Evolutionary conservation across 2,113 vertebrate genomes (phyloP).

Genomic region (Sapajus apella): DNA sequence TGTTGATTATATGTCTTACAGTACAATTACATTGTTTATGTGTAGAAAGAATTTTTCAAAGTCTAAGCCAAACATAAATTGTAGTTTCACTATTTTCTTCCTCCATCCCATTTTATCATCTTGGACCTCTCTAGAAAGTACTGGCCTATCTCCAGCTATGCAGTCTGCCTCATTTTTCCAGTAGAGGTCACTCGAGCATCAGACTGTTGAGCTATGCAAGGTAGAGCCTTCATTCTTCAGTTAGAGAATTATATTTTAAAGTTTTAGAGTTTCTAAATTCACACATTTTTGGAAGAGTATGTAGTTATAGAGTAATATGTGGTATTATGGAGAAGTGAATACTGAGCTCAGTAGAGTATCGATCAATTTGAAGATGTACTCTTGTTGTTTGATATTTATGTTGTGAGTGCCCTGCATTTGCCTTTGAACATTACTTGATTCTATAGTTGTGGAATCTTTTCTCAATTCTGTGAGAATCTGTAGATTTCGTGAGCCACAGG

Average conservation of each 20-base stretch:
- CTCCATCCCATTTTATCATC: background rate
- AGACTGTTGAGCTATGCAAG: background rate
- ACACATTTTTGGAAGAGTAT: conserved; percentile 11
- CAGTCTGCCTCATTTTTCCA: conserved; percentile 5
- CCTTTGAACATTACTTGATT: conserved; percentile 15
- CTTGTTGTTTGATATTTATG: conserved; percentile 17
- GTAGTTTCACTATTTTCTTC: background rate
- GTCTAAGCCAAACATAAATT: background rate
- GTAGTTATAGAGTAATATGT: background rate
- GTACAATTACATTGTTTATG: background rate
- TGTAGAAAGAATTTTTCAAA: conserved; percentile 19
- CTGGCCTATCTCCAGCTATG: background rate
- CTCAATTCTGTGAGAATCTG: background rate
- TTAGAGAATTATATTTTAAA: background rate
- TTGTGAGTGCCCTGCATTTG: conserved; percentile 26
- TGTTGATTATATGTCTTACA: background rate
- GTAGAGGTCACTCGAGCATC: conserved; percentile 55
- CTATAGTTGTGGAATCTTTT: conserved; percentile 37
- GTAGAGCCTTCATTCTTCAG: background rate
- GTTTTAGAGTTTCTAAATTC: conserved; percentile 4
- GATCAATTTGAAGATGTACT: background rate
- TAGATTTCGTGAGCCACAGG: conserved; percentile 6
- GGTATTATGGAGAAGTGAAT: background rate
- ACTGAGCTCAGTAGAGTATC: background rate
- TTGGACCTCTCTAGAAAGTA: background rate